A percentile compares a stretch with the other conserved stretches of the same genome.
Evolutionary conservation across 2,113 vertebrate genomes (phyloP).

Genomic region (Nibea albiflora): DNA sequence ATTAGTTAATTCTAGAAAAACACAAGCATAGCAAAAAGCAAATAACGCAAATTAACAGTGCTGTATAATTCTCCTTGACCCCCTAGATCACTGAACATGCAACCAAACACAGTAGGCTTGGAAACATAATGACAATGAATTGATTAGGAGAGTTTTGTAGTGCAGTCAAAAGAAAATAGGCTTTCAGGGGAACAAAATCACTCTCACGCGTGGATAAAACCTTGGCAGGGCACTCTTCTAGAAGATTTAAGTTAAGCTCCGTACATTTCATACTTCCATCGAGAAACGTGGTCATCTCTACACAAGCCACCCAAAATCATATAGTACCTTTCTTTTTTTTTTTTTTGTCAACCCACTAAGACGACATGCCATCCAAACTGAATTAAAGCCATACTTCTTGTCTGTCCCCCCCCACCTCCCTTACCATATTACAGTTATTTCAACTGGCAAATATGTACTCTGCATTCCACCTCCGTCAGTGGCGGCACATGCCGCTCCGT

Average conservation of each 20-base stretch:
- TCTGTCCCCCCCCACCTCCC: background rate
- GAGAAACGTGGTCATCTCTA: constrained; percentile 32
- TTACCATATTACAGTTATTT: constrained; percentile 68
- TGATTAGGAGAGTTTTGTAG: background rate
- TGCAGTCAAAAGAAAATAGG: background rate
- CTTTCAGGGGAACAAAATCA: constrained; percentile 12
- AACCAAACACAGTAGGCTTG: too few species aligned
- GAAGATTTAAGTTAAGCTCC: background rate
- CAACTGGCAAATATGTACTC: constrained; percentile 62
- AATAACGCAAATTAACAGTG: too few species aligned
- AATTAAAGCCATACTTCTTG: constrained; percentile 41
- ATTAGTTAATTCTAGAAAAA: too few species aligned
- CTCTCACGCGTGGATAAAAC: constrained; percentile 2
- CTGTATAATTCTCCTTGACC: too few species aligned
- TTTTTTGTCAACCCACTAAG: background rate
- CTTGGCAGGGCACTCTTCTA: constrained; percentile 10
- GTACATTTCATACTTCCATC: constrained; percentile 33
- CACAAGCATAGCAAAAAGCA: too few species aligned
- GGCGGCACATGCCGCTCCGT: constrained; percentile 43
- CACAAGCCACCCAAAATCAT: constrained; percentile 34
- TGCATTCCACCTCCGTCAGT: constrained; percentile 60
- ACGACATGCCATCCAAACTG: constrained; percentile 34
- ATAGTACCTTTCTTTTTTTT: background rate
- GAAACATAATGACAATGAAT: background rate
- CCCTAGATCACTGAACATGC: too few species aligned